Percentiles rank a stretch among this genome's conserved stretches.
Evolutionary conservation across 2,888 invertebrate genomes (phyloP).

Genomic region (Athalia rosae): DNA sequence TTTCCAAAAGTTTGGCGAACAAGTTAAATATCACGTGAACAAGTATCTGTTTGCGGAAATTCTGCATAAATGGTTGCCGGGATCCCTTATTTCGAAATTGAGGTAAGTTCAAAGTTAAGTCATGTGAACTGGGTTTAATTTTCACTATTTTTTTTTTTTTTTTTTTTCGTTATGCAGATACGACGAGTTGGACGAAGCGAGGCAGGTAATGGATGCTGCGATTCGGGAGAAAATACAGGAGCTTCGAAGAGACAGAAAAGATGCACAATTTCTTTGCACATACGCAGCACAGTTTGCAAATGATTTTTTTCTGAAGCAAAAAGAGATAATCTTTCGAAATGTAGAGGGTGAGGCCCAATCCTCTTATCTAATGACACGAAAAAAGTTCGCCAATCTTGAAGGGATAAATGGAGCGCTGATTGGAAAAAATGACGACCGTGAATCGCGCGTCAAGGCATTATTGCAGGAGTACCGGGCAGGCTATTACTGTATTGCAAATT

Average conservation of each 20-base stretch:
- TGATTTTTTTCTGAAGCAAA: conserved; percentile 14
- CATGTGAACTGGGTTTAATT: too few relatives aligned
- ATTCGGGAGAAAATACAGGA: conserved; percentile 2
- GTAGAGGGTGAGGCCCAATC: conserved; percentile 5
- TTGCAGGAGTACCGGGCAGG: conserved; percentile 17
- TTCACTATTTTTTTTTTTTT: background rate
- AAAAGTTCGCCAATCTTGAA: conserved; percentile 16
- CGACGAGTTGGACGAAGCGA: conserved; percentile 24
- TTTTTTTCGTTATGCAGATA: background rate
- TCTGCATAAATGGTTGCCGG: conserved; percentile 6
- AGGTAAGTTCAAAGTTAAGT: background rate
- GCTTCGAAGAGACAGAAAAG: conserved; percentile 2
- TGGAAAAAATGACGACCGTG: conserved; percentile 21
- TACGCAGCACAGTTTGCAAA: conserved; percentile 16
- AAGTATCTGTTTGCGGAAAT: conserved; percentile 22
- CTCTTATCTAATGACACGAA: background rate
- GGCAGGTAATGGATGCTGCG: conserved; percentile 18
- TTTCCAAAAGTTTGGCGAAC: conserved; percentile 22
- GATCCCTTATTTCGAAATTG: conserved; percentile 15
- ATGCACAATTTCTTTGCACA: conserved; percentile 24
- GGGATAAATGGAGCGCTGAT: background rate
- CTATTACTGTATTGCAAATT: conserved; percentile 31
- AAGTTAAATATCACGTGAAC: conserved; percentile 16
- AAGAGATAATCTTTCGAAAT: conserved; percentile 10
- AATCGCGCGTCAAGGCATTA: background rate